These are phyloP conservation scores for Fissipunctia ypsillon DNA, from an alignment of 2,888 invertebrate genomes.

Conservation along the genomic window DNA sequence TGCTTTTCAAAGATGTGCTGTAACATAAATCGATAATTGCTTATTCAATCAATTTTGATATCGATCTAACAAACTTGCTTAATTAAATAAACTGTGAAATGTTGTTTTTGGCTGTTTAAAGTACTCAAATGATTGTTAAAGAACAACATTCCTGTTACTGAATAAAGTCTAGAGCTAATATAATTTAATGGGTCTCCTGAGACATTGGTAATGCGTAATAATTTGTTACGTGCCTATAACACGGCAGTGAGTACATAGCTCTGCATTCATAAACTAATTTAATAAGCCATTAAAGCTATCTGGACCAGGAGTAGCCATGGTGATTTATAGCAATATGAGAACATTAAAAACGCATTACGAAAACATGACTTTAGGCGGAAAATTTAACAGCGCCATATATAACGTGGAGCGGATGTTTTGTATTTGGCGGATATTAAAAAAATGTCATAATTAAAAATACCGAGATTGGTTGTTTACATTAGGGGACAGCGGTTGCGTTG, in stretches of 20 bases:
- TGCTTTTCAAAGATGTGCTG: too few relatives aligned
- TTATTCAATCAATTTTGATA: not conserved
- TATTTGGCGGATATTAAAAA: constrained; percentile 71
- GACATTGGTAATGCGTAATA: constrained; percentile 39
- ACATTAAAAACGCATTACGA: constrained; percentile 91
- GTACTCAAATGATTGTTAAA: too few relatives aligned
- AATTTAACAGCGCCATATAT: constrained; percentile 86
- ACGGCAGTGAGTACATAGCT: constrained; percentile 39
- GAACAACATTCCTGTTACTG: not conserved
- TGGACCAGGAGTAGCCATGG: constrained; percentile 88
- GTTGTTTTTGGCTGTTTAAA: too few relatives aligned
- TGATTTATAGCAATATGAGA: constrained; percentile 90
- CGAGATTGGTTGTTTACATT: constrained; percentile 56
- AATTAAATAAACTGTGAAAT: too few relatives aligned
- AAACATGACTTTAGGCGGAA: constrained; percentile 89
- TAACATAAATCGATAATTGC: not conserved
- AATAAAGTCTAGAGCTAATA: not conserved
- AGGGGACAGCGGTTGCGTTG: constrained; percentile 19
- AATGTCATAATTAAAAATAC: constrained; percentile 56
- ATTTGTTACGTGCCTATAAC: constrained; percentile 39
- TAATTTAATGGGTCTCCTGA: constrained; percentile 12
- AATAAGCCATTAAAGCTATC: constrained; percentile 90
- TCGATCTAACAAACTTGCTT: too few relatives aligned
- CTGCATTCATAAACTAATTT: constrained; percentile 82
- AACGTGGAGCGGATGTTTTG: constrained; percentile 82